Base-by-base conservation (phyloP, 2,888 invertebrate genomes). In the Acleris holmiana region DNA sequence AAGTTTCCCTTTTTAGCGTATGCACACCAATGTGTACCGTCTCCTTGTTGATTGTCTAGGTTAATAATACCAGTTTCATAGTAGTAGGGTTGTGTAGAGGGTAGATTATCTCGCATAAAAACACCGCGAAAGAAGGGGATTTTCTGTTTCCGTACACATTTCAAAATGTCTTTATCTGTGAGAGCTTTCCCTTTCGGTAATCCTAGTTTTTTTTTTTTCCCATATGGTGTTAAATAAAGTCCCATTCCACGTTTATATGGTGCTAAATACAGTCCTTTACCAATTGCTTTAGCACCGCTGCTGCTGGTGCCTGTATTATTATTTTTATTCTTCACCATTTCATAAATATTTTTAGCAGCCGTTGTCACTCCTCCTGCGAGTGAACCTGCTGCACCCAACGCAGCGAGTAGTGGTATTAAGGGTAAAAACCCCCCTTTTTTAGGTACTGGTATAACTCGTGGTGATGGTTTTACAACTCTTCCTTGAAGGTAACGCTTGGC, bases 1-100 rank as follows among this genome's bases (percentile, higher is more conserved):
- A 48, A 23, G 41, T 13, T n/a, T 0, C 61, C 61, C 41, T 55
- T 55, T n/a, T 55, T 61, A 0, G n/a, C 54, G 13, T 61, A 61
- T 0, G 61, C 61, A 18, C 23, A 23, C 61, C 61, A 61, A 25
- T 61, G 55, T 0, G 61, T 61, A 2, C 61, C 54, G 0, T 47
- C 48, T 0, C 54, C 61, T 4, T 48, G n/a, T 5, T 21, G n/a
- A 1, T 13, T 3, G 40, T 61, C 61, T 13, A 61, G 54, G 19
- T 61, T 61, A 8, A 61, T 41, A 8, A 61, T 35, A 5, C 61
- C 61, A 10, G 40, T 54, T 40, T 61, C 61, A 18, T 61, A 40
- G n/a, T 41, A 25, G 47, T 55, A 15, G 25, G 25, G 25, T 0
- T 55, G 54, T 18, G 15, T 15, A 2, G 23, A 15, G 0, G 54